phyloP scores from a whole-genome alignment of 2,888 invertebrate species.

The Himalopsyche kuldschensis region DNA sequence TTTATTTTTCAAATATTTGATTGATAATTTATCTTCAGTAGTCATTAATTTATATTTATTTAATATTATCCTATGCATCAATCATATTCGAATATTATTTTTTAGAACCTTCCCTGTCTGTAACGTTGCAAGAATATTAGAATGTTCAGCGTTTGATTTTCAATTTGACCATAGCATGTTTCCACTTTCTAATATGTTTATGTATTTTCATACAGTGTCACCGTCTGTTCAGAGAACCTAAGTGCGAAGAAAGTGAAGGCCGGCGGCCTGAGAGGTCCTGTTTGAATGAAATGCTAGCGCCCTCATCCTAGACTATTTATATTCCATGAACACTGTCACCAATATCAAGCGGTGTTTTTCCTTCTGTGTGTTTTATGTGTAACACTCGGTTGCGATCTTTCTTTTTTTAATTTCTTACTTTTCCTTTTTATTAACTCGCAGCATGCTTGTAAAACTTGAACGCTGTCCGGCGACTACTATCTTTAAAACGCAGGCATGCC shows the following conservation, averaged over 20 bases:
- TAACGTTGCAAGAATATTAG: not conserved
- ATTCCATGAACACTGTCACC: slow-evolving; percentile 32
- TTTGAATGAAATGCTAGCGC: slow-evolving; percentile 30
- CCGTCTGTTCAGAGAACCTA: slow-evolving; percentile 28
- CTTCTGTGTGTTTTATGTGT: slow-evolving; percentile 19
- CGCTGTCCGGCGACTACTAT: not conserved
- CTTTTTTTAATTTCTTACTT: slow-evolving; percentile 12
- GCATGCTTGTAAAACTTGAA: slow-evolving; percentile 21
- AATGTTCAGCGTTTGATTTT: not conserved
- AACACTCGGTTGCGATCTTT: slow-evolving; percentile 38
- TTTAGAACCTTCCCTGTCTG: not conserved
- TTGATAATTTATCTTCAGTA: not conserved
- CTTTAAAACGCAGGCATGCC: slow-evolving; percentile 10
- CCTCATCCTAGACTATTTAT: slow-evolving; percentile 29
- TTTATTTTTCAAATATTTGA: too few species aligned
- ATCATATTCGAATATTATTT: not conserved
- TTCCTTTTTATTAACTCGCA: slow-evolving; percentile 19
- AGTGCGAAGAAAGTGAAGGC: slow-evolving; percentile 22
- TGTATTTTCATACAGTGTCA: slow-evolving; percentile 35
- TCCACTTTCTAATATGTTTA: slow-evolving; percentile 29
- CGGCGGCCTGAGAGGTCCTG: slow-evolving; percentile 33
- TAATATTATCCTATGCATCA: not conserved
- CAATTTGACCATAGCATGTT: slow-evolving; percentile 17
- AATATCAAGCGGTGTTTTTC: slow-evolving; percentile 13
- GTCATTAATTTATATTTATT: not conserved